Evolutionary conservation across 2,888 invertebrate species (phyloP).

Genomic region (Poecilobothrus nobilitatus): DNA sequence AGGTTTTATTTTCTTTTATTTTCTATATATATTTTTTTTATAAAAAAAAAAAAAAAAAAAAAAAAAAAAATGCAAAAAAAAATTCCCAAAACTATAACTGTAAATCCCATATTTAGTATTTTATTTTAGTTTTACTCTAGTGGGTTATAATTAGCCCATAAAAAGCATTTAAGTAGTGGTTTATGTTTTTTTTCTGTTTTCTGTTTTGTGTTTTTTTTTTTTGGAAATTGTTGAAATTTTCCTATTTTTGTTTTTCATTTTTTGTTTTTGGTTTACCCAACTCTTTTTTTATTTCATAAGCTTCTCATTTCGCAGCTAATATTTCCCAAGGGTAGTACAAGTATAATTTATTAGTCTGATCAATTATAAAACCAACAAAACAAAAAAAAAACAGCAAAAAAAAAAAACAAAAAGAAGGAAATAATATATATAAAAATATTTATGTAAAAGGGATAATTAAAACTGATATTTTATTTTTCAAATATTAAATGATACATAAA

Average conservation of each 20-base stretch:
- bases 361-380: too few relatives aligned
- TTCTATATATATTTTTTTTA: too few relatives aligned
- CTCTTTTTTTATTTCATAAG: background rate
- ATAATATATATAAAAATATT: background rate
- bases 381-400: too few relatives aligned
- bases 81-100: background rate
- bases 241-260: too few relatives aligned
- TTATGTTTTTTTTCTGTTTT: background rate
- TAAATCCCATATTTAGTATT: background rate
- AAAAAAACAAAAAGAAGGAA: too few relatives aligned
- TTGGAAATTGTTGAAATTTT: too few relatives aligned
- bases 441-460: background rate
- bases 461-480: background rate
- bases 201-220: background rate
- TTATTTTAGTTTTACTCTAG: background rate
- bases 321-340: too few relatives aligned
- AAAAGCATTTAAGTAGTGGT: background rate
- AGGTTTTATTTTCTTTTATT: too few relatives aligned
- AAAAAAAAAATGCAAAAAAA: background rate
- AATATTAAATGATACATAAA: background rate
- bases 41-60: background rate
- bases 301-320: too few relatives aligned
- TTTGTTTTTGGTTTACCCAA: background rate
- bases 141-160: background rate
- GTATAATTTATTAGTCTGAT: too few relatives aligned